Evolutionary conservation across 1,140 invertebrate species (phyloP).

Genomic region (Linepithema humile): DNA sequence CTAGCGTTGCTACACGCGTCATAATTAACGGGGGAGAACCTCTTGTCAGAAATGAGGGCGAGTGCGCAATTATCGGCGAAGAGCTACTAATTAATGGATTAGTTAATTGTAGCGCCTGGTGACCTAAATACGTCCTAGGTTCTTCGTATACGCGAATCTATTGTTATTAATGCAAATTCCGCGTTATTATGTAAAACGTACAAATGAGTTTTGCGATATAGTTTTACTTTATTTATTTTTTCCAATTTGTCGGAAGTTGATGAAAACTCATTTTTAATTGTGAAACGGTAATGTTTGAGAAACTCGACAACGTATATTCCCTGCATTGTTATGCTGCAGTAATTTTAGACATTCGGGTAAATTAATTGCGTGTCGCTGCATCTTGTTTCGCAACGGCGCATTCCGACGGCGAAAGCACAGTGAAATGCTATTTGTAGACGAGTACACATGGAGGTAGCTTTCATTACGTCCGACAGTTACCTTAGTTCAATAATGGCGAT

Average conservation of each 20-base stretch:
- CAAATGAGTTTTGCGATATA: neutral
- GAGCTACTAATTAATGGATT: conserved; percentile 31
- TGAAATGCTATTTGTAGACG: conserved; percentile 60
- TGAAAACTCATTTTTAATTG: neutral
- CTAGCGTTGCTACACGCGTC: neutral
- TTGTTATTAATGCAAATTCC: neutral
- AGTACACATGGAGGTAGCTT: conserved; percentile 18
- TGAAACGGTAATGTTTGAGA: neutral
- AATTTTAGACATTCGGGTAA: conserved; percentile 47
- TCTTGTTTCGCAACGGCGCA: neutral
- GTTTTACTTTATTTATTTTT: neutral
- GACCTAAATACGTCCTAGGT: conserved; percentile 13
- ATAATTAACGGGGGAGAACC: neutral
- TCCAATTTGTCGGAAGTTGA: neutral
- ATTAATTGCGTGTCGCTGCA: conserved; percentile 58
- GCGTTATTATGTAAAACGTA: neutral
- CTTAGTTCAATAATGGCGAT: conserved; percentile 51
- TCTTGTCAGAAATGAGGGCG: conserved; percentile 24
- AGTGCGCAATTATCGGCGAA: conserved; percentile 11
- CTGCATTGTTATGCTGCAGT: conserved; percentile 42
- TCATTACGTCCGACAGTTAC: conserved; percentile 41
- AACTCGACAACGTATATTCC: neutral
- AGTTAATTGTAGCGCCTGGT: conserved; percentile 14
- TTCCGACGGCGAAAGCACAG: conserved; percentile 4
- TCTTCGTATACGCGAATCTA: neutral